Evolutionary conservation across 2,113 vertebrate genomes (phyloP), one percentile per base, ranked within the genome.

Genomic region (Otocyon megalotis): DNA sequence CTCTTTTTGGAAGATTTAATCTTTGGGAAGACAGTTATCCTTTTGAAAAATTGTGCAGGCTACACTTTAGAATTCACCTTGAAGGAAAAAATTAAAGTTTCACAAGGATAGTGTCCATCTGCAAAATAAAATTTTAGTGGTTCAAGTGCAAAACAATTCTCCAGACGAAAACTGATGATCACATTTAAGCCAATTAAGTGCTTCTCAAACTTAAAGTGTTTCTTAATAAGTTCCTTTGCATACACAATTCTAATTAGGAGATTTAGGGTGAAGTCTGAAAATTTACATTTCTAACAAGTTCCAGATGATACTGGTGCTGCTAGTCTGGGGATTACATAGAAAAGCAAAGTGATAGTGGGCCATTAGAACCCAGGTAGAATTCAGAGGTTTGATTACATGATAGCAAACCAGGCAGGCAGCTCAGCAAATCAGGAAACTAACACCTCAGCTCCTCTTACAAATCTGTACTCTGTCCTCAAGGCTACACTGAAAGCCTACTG

Each of bases 41-140:
- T 83, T 76, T 32, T 22, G 30, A 76, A 93, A 87, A 76, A 76
- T 19, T 50, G 50, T 26, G 22, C 12, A 35, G 48, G 16, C 48
- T 74, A 74, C 22, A 50, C 62, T 76, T 65, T 11, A 60, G 48
- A 72, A 63, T 65, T 81, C n/a, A 74, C n/a, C 12, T 35, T 56
- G n/a, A 92, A 65, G 11, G 56, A 35, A 54, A 81, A 92, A 95
- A 63, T 43, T 62, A 83, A 56, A 32, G 54, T 89, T 85, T 90
- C 76, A 13, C 53, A 95, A 79, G 24, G 28, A 35, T 0, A 60
- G 9, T 67, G 69, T 8, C 8, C 13, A 85, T 50, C 53, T 62
- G 63, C 26, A 79, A 91, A 76, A 77, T 35, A 84, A 90, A 62
- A 86, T n/a, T 30, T 48, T 35, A 71, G 53, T 20, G 58, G 50